A percentile compares a stretch with the other conserved stretches of the same genome.
Conservation (phyloP, 2,113 vertebrate genomes). For the Mastomys natalensis region DNA sequence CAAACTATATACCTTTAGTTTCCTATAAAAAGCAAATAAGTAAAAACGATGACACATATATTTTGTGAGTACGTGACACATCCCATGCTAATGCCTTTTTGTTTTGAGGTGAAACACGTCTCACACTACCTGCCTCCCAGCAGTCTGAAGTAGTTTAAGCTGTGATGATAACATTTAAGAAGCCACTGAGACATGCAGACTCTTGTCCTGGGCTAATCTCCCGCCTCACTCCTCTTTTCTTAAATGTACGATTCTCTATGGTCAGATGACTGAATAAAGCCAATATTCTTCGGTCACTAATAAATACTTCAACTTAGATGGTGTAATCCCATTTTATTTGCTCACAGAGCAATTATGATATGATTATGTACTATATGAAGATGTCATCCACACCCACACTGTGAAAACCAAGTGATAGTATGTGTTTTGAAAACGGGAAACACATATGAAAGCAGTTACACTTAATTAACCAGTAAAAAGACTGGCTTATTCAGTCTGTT, state of each 20-base stretch:
- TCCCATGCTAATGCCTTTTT: conserved; percentile 40
- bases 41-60: conserved; percentile 18
- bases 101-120: conserved; percentile 21
- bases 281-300: conserved; percentile 50
- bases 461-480: not conserved
- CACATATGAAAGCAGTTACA: not conserved
- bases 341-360: conserved; percentile 60
- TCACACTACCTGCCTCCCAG: conserved; percentile 52
- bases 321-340: conserved; percentile 58
- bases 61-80: conserved; percentile 57
- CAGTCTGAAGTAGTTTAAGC: conserved; percentile 61
- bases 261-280: conserved; percentile 52
- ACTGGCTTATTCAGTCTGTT: not conserved
- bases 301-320: conserved; percentile 67
- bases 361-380: conserved; percentile 43
- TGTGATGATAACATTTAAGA: conserved; percentile 59
- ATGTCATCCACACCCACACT: not conserved
- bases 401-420: not conserved
- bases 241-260: conserved; percentile 51
- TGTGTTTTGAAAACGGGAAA: conserved; percentile 31
- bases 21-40: conserved; percentile 49
- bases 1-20: conserved; percentile 50
- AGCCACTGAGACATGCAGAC: conserved; percentile 68
- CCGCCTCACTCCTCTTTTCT: not conserved
- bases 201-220: conserved; percentile 78